Conservation (phyloP, 2,888 invertebrate genomes). For the Lymantria monacha region DNA sequence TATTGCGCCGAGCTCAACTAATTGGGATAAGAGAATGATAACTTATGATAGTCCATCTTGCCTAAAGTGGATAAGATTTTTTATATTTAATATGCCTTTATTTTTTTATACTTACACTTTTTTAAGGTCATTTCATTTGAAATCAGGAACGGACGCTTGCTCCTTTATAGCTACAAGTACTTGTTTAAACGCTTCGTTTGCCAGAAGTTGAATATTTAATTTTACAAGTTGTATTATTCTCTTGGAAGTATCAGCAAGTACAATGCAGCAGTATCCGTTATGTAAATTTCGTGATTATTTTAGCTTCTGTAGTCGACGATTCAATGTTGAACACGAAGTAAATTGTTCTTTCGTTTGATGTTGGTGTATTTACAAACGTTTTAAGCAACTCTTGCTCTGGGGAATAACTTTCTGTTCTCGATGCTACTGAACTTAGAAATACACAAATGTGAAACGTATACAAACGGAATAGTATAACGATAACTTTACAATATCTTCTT, state of each 20-base stretch:
- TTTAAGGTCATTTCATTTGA: no score
- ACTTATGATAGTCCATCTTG: no score
- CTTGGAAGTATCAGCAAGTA: neutral
- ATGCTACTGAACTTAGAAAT: no score
- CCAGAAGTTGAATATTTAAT: neutral
- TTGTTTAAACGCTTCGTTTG: neutral
- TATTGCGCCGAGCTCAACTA: no score
- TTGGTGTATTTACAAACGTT: neutral
- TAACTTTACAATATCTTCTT: no score
- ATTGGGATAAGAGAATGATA: no score
- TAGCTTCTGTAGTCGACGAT: neutral
- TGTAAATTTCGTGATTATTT: neutral
- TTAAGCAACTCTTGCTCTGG: neutral
- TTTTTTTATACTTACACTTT: no score
- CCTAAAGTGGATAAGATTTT: no score
- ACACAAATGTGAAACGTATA: no score
- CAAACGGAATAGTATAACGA: no score
- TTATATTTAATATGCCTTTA: no score
- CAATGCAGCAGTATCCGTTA: neutral
- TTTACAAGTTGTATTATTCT: neutral
- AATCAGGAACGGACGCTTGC: no score
- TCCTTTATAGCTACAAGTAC: neutral
- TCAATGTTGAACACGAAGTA: neutral
- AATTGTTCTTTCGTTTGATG: neutral
- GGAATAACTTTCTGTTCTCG: neutral